These are phyloP conservation scores for Falco peregrinus DNA, from an alignment of 2,797 vertebrate genomes.

Conservation along the genomic window DNA sequence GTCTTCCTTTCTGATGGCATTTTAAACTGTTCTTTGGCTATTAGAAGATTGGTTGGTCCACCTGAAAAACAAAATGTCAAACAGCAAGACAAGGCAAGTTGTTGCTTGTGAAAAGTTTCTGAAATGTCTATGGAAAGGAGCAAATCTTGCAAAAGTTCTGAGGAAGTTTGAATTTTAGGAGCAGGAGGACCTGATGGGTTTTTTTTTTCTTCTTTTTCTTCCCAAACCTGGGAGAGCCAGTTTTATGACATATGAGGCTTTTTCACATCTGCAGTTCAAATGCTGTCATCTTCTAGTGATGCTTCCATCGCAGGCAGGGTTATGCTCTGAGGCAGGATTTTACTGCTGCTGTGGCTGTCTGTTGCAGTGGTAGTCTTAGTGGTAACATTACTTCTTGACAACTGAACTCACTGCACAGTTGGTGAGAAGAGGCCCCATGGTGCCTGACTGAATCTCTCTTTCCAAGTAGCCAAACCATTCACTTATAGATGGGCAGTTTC, in stretches of 20 bases:
- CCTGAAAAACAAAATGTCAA: background rate
- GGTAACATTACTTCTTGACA: background rate
- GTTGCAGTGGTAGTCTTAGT: background rate
- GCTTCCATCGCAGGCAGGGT: background rate
- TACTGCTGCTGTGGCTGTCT: fast-evolving
- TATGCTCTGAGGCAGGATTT: fast-evolving
- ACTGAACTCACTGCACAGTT: fast-evolving
- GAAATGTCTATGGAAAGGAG: background rate
- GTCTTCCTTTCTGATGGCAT: background rate
- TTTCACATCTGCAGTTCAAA: background rate
- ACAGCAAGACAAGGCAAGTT: background rate
- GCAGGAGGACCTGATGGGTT: fast-evolving
- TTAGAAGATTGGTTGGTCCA: background rate
- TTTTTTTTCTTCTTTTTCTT: background rate
- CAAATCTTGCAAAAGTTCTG: background rate
- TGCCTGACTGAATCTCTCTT: background rate
- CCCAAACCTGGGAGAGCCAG: fast-evolving
- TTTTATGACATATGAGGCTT: background rate
- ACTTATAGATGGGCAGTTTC: background rate
- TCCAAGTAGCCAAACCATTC: background rate
- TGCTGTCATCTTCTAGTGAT: background rate
- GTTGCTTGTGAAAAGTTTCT: background rate
- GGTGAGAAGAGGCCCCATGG: background rate
- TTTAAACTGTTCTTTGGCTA: background rate
- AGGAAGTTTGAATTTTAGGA: background rate